Conservation (phyloP, 1,140 invertebrate species). For the Drosophila nigrodunni region DNA sequence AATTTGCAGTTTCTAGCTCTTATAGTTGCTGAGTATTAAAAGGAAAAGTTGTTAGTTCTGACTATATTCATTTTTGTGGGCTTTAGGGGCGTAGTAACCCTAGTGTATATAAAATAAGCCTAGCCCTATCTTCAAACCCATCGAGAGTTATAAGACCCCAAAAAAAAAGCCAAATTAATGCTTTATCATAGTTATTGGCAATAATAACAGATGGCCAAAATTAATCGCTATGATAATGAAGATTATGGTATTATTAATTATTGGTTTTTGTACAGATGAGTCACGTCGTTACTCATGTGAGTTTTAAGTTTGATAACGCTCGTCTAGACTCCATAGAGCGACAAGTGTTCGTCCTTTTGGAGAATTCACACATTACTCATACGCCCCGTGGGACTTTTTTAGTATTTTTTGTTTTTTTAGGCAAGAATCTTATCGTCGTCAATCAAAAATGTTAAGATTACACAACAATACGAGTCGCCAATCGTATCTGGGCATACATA, state of each 20-base stretch:
- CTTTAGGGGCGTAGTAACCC: too few species aligned
- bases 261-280: conserved; percentile 8
- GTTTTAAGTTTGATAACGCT: neutral
- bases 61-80: too few species aligned
- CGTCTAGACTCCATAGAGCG: neutral
- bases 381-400: conserved; percentile 36
- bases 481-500: conserved; percentile 18
- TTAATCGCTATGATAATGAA: conserved; percentile 11
- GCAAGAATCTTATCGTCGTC: conserved; percentile 10
- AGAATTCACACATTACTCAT: conserved; percentile 56
- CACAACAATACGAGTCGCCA: neutral
- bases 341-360: conserved; percentile 23
- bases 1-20: too few species aligned
- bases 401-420: neutral
- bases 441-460: conserved; percentile 30
- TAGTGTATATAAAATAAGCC: too few species aligned
- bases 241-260: conserved; percentile 18
- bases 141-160: too few species aligned
- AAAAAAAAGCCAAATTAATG: too few species aligned
- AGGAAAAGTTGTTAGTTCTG: too few species aligned
- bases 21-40: too few species aligned
- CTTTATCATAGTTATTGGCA: conserved; percentile 1
- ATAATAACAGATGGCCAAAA: conserved; percentile 12
- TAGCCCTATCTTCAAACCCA: too few species aligned
- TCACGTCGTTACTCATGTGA: conserved; percentile 19